Conservation (phyloP, 2,797 vertebrate species). For the Hephaestus fuliginosus region DNA sequence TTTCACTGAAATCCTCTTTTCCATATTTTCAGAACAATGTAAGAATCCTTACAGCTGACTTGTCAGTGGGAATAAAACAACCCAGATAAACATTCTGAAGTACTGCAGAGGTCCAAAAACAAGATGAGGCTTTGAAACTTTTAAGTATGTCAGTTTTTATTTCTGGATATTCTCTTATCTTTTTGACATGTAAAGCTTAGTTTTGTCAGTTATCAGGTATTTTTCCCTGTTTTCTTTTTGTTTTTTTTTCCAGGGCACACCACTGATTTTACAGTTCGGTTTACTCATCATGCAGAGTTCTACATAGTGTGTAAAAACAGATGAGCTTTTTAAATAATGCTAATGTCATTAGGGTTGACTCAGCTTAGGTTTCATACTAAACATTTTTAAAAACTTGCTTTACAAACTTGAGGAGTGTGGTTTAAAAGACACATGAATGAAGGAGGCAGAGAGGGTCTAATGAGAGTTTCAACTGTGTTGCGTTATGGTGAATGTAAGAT, state of each 20-base stretch:
- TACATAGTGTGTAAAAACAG: neutral
- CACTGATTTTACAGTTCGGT: neutral
- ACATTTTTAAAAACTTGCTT: neutral
- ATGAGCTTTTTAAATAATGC: neutral
- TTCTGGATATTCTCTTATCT: too few relatives aligned
- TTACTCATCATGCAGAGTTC: neutral
- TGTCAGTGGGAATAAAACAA: neutral
- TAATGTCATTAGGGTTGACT: neutral
- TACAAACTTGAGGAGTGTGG: neutral
- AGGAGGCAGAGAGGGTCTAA: neutral
- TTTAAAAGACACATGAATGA: neutral
- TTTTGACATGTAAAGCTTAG: too few relatives aligned
- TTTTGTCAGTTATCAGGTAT: too few relatives aligned
- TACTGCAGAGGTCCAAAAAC: neutral
- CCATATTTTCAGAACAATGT: accelerated
- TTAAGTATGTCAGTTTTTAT: neutral
- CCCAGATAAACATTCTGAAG: neutral
- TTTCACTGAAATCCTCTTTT: slow-evolving; percentile 12
- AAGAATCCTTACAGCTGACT: slow-evolving; percentile 45
- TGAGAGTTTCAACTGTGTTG: neutral
- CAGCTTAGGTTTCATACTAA: neutral
- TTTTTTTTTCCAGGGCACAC: neutral
- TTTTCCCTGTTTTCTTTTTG: neutral
- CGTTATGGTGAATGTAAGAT: neutral
- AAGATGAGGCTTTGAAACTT: neutral